Evolutionary conservation across 1,140 invertebrate genomes (phyloP).

Genomic region (Pantala flavescens): DNA sequence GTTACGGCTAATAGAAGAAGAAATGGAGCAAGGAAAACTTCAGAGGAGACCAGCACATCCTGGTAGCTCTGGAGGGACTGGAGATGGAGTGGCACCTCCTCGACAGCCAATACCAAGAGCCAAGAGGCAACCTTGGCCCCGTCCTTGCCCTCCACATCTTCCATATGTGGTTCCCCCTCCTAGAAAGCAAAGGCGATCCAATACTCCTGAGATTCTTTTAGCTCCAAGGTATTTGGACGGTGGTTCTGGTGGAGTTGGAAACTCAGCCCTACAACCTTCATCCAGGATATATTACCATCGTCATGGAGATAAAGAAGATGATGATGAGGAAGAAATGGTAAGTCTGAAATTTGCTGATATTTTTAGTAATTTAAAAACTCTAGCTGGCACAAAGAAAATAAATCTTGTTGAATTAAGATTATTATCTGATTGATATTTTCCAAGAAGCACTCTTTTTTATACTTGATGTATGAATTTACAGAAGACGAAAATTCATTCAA

Average conservation of each 20-base stretch:
- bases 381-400: no score
- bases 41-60: slow-evolving; percentile 28
- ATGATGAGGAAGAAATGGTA: slow-evolving; percentile 25
- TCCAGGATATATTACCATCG: background rate
- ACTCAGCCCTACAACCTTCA: background rate
- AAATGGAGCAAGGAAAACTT: slow-evolving; percentile 73
- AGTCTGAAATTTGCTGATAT: slow-evolving; percentile 11
- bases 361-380: no score
- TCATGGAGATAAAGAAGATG: background rate
- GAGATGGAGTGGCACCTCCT: slow-evolving; percentile 29
- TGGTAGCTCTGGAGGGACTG: slow-evolving; percentile 30
- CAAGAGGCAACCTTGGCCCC: slow-evolving; percentile 44
- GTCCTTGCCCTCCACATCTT: slow-evolving; percentile 37
- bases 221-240: slow-evolving; percentile 54
- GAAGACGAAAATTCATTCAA: no score
- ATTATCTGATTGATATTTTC: no score
- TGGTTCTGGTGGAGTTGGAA: slow-evolving; percentile 10
- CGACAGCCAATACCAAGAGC: slow-evolving; percentile 35
- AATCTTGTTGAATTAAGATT: no score
- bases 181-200: slow-evolving; percentile 36
- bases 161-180: slow-evolving; percentile 26
- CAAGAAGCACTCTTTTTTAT: no score
- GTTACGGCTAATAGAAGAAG: slow-evolving; percentile 64
- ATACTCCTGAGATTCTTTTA: slow-evolving; percentile 65
- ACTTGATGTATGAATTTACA: no score